These are phyloP conservation scores for Montipora sp. DNA, from an alignment of 64 coral and sea anemone genomes.

Conservation along the genomic window DNA sequence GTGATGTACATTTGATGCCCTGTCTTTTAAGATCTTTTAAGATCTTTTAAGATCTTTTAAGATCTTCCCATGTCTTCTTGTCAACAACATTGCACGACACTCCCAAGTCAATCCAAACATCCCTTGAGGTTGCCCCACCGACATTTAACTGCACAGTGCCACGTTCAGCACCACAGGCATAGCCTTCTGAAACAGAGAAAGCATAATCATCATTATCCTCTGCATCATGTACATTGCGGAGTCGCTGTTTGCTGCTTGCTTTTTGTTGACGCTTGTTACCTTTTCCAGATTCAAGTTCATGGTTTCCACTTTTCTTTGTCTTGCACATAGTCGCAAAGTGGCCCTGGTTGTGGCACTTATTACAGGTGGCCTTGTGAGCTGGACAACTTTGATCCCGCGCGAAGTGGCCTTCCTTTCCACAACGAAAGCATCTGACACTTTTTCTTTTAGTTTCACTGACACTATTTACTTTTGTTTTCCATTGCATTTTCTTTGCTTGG, in stretches of 20 bases:
- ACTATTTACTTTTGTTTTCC: background rate
- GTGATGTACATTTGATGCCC: background rate
- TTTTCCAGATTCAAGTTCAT: constrained; percentile 3
- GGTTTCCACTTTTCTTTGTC: background rate
- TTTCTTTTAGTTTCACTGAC: background rate
- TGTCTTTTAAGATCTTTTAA: background rate
- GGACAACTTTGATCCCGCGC: constrained; percentile 45
- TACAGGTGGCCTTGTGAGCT: constrained; percentile 23
- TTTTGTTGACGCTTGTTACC: no score
- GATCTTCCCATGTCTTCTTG: background rate
- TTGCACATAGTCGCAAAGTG: constrained; percentile 46
- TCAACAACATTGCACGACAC: background rate
- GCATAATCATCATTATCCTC: no score
- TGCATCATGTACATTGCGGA: no score
- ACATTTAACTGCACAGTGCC: background rate
- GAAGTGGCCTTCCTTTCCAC: constrained; percentile 32
- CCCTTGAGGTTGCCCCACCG: background rate
- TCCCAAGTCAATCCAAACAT: background rate
- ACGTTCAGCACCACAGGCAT: background rate
- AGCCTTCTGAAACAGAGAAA: background rate
- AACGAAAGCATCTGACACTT: background rate
- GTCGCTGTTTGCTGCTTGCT: no score
- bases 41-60: no score
- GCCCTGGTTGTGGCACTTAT: background rate
- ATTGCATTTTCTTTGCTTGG: background rate